A percentile compares a stretch with the other conserved stretches of the same genome.
These are phyloP conservation scores for Myotis pilosus DNA, from an alignment of 2,797 vertebrate genomes.

Conservation along the genomic window DNA sequence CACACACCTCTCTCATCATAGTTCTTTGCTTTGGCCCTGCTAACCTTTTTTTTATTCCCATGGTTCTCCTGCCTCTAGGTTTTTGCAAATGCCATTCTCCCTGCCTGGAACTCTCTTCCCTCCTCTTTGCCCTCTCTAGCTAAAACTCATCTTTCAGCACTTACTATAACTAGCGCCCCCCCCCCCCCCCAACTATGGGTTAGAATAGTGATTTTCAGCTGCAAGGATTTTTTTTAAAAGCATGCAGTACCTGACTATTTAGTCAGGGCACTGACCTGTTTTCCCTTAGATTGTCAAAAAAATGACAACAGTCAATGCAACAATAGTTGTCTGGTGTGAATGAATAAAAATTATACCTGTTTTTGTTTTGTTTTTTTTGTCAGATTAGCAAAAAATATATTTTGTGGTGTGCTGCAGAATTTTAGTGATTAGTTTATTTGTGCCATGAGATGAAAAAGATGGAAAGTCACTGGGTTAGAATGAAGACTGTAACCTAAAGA, in stretches of 20 bases:
- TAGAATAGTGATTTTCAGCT: not conserved
- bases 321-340: not conserved
- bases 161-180: not conserved
- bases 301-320: not conserved
- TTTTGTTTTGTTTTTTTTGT: not conserved
- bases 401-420: not conserved
- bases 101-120: not conserved
- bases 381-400: not conserved
- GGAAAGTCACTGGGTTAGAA: not conserved
- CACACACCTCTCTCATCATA: not conserved
- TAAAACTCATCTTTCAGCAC: not conserved
- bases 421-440: not conserved
- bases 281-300: not conserved
- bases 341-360: not conserved
- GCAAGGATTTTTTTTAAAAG: not conserved
- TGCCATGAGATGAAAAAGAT: not conserved
- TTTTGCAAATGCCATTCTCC: not conserved
- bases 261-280: too few relatives aligned
- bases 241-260: not conserved
- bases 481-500: not conserved
- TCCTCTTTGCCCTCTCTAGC: not conserved
- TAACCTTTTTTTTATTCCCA: not conserved
- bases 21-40: not conserved
- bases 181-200: not conserved
- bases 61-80: not conserved